phyloP scores from a whole-genome alignment of 2,888 invertebrate genomes.

The Hirtodrosophila duncani region DNA sequence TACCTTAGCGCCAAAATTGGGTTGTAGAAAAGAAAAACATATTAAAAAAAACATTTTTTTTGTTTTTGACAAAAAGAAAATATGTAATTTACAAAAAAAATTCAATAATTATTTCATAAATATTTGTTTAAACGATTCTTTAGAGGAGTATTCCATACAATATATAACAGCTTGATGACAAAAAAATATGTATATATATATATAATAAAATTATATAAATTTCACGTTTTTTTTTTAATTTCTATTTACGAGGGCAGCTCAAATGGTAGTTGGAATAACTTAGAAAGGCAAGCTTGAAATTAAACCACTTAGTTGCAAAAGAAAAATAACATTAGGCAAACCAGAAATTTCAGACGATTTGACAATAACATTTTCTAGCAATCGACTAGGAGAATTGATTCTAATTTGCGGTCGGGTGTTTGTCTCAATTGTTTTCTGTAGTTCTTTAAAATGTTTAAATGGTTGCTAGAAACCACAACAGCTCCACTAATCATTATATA shows the following conservation, averaged over 20 bases:
- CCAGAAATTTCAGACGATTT: no score
- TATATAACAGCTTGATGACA: constrained; percentile 10
- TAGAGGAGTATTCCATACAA: constrained; percentile 25
- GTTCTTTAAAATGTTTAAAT: no score
- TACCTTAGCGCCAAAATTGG: constrained; percentile 34
- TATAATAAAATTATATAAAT: background rate
- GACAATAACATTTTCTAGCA: no score
- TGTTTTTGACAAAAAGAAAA: constrained; percentile 9
- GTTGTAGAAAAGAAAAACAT: constrained; percentile 24
- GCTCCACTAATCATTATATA: no score
- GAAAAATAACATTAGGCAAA: no score
- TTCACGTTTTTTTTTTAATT: background rate
- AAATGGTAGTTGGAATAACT: no score
- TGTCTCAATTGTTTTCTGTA: no score
- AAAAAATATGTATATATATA: constrained; percentile 4
- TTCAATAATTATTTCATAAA: constrained; percentile 25
- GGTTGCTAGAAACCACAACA: no score
- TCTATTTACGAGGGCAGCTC: constrained; percentile 24
- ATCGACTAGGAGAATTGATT: no score
- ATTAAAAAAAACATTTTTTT: constrained; percentile 21
- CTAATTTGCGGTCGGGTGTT: no score
- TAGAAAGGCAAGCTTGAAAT: no score
- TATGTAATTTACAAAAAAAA: constrained; percentile 9
- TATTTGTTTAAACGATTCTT: constrained; percentile 7
- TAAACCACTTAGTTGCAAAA: no score